Percentiles rank a stretch among this genome's conserved stretches.
Evolutionary conservation across 2,797 vertebrate genomes (phyloP).

Genomic region (Selene dorsalis): DNA sequence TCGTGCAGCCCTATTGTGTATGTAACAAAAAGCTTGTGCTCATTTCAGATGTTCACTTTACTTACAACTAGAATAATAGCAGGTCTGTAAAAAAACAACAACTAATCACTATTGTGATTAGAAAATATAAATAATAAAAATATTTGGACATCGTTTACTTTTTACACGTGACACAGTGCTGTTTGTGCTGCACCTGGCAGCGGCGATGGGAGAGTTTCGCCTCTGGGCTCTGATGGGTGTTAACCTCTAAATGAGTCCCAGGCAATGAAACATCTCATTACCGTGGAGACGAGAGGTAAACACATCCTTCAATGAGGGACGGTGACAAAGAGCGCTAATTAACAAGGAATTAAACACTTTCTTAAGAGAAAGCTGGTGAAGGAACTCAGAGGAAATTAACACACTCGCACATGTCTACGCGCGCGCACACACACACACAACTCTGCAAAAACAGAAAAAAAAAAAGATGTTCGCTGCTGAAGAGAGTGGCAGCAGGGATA

Average conservation of each 20-base stretch:
- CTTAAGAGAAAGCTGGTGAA: constrained; percentile 38
- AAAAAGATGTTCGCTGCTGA: neutral
- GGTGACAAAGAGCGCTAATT: constrained; percentile 68
- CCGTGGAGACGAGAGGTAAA: constrained; percentile 67
- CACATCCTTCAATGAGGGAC: constrained; percentile 60
- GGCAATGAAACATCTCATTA: constrained; percentile 72
- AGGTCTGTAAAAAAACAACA: too few relatives aligned
- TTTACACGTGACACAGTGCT: neutral
- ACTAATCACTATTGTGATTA: too few relatives aligned
- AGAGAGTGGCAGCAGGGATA: neutral
- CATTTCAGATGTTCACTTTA: too few relatives aligned
- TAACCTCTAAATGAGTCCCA: constrained; percentile 67
- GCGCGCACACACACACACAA: neutral
- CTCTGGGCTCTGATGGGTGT: constrained; percentile 52
- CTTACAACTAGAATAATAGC: too few relatives aligned
- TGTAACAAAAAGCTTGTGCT: too few relatives aligned
- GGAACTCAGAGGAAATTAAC: constrained; percentile 14
- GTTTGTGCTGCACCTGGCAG: neutral
- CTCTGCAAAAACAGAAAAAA: neutral
- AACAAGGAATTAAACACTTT: constrained; percentile 70
- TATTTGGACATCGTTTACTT: neutral
- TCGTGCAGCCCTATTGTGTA: too few relatives aligned
- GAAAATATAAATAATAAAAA: neutral
- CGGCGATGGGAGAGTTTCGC: constrained; percentile 26
- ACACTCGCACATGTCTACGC: neutral